Evolutionary conservation across 2,888 invertebrate genomes (phyloP).

Genomic region (Metellina segmentata): DNA sequence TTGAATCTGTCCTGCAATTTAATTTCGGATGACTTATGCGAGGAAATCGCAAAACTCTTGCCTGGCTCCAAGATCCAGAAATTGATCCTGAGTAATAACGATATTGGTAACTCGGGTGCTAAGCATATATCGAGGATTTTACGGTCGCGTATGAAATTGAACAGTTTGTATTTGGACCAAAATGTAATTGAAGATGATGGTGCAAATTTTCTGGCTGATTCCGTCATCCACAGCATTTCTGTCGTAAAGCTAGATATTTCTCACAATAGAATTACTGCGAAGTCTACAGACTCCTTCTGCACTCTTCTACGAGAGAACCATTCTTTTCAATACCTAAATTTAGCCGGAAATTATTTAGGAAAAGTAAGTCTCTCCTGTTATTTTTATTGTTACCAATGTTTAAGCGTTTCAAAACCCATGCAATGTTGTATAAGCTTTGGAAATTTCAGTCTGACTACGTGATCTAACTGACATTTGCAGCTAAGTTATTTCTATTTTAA

Average conservation of each 20-base stretch:
- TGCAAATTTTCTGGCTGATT: background rate
- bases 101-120: constrained; percentile 10
- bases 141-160: background rate
- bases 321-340: constrained; percentile 30
- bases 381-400: too few relatives aligned
- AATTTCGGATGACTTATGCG: constrained; percentile 26
- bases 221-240: background rate
- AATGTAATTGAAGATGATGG: constrained; percentile 55
- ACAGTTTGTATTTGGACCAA: constrained; percentile 16
- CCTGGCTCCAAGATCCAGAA: constrained; percentile 4
- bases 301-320: constrained; percentile 13
- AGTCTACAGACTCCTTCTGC: constrained; percentile 12
- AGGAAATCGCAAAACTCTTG: constrained; percentile 19
- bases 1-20: constrained; percentile 49
- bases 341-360: constrained; percentile 58
- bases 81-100: constrained; percentile 30
- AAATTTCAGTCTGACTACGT: too few relatives aligned
- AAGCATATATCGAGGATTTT: background rate
- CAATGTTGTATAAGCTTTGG: too few relatives aligned
- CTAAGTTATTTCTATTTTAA: too few relatives aligned
- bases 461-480: too few relatives aligned
- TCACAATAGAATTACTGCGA: constrained; percentile 30
- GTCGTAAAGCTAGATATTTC: constrained; percentile 38
- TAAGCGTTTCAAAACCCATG: too few relatives aligned
- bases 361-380: constrained; percentile 26